Conservation (phyloP, 1,140 invertebrate species). For the Scaptomyza graminum region DNA sequence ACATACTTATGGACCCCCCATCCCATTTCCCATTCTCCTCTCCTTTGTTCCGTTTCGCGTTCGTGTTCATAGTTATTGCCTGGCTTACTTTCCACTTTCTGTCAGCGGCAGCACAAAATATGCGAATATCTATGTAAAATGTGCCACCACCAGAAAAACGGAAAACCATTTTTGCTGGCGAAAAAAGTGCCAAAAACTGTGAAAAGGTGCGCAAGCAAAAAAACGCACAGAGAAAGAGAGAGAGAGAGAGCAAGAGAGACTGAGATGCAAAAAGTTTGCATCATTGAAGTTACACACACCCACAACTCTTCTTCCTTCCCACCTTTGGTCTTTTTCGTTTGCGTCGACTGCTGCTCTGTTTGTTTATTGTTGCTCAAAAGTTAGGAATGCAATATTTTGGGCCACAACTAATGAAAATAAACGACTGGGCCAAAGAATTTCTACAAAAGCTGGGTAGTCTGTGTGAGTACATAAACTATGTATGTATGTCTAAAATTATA, state of each 20-base stretch:
- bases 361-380: conserved; percentile 33
- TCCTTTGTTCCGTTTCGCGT: conserved; percentile 9
- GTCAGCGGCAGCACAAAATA: conserved; percentile 32
- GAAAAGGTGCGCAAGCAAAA: conserved; percentile 19
- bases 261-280: conserved; percentile 28
- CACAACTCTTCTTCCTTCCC: not conserved
- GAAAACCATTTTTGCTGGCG: conserved; percentile 12
- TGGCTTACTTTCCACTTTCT: conserved; percentile 41
- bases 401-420: conserved; percentile 35
- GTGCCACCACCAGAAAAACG: not conserved
- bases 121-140: conserved; percentile 32
- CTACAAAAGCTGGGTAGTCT: not conserved
- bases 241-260: no score
- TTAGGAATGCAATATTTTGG: conserved; percentile 33
- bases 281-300: conserved; percentile 4
- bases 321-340: not conserved
- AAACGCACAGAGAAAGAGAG: not conserved
- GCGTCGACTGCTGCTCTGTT: conserved; percentile 24
- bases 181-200: conserved; percentile 44
- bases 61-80: conserved; percentile 47
- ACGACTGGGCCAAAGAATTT: conserved; percentile 7
- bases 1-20: not conserved
- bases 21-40: not conserved
- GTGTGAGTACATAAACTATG: not conserved
- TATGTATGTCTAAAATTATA: not conserved